Percentiles rank a stretch among this genome's conserved stretches.
These are phyloP conservation scores for Eurypyga helias DNA, from an alignment of 2,113 vertebrate genomes.

Conservation along the genomic window DNA sequence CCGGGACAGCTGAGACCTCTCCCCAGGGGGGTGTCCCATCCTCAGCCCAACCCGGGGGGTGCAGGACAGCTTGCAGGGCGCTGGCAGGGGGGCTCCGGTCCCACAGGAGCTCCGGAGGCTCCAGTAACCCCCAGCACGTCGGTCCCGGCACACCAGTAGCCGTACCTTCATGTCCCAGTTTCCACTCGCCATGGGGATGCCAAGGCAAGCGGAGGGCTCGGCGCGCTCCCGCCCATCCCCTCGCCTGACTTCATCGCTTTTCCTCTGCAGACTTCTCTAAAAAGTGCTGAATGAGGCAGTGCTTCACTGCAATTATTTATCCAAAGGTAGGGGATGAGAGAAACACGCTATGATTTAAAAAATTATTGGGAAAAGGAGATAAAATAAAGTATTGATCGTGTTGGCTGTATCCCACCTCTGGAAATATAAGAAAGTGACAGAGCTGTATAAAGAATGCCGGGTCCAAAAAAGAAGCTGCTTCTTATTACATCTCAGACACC, in stretches of 20 bases:
- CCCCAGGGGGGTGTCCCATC: not conserved
- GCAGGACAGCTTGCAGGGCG: accelerated
- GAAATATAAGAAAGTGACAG: conserved; percentile 27
- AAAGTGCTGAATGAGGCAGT: conserved; percentile 35
- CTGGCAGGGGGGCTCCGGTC: not conserved
- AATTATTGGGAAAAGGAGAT: conserved; percentile 59
- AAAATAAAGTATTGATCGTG: conserved; percentile 63
- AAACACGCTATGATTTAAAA: conserved; percentile 43
- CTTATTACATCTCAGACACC: conserved; percentile 1
- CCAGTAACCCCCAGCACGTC: accelerated
- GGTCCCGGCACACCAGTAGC: accelerated
- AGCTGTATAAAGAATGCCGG: conserved; percentile 33
- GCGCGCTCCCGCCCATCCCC: not conserved
- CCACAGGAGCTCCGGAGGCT: accelerated
- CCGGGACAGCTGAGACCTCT: no score
- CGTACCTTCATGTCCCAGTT: accelerated
- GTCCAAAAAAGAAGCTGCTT: not conserved
- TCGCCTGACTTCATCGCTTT: not conserved
- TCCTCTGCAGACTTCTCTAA: not conserved
- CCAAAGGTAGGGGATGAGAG: not conserved
- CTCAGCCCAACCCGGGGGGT: not conserved
- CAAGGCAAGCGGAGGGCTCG: accelerated
- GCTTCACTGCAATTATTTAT: conserved; percentile 25
- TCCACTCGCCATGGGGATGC: accelerated
- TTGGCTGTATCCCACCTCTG: conserved; percentile 1